Percentiles rank a stretch among this genome's conserved stretches.
Conservation (phyloP, 2,888 invertebrate species). For the Diploptera punctata region DNA sequence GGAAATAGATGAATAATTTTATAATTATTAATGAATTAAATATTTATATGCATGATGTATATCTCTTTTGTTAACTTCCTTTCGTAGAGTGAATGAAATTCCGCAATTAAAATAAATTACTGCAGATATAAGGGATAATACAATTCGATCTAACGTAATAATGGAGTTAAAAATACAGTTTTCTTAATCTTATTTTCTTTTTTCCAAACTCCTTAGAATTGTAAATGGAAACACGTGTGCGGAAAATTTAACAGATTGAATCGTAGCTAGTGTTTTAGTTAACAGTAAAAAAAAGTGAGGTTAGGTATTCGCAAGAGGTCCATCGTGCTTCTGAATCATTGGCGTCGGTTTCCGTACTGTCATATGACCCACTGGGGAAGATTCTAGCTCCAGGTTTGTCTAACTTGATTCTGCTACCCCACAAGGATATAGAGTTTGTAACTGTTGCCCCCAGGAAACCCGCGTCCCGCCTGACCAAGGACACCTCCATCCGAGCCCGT, state of each 20-base stretch:
- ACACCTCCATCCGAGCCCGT: neutral
- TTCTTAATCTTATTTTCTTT: too few species aligned
- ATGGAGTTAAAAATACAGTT: too few species aligned
- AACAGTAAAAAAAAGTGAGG: neutral
- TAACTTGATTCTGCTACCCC: constrained; percentile 20
- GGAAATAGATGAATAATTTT: too few species aligned
- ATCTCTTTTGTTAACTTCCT: too few species aligned
- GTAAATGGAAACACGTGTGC: neutral
- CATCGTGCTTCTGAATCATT: neutral
- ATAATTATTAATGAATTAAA: too few species aligned
- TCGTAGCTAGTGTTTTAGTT: neutral
- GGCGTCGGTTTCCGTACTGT: neutral
- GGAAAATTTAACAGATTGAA: neutral
- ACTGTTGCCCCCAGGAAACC: constrained; percentile 12
- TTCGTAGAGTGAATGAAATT: too few species aligned
- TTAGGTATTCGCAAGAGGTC: constrained; percentile 1
- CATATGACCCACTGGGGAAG: constrained; percentile 12
- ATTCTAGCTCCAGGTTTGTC: constrained; percentile 1
- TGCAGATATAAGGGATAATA: too few species aligned
- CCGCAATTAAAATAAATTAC: too few species aligned
- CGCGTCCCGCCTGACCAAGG: neutral
- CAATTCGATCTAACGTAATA: too few species aligned
- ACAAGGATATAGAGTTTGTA: constrained; percentile 20
- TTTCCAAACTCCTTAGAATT: too few species aligned
- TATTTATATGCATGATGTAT: too few species aligned